Evolutionary conservation across 2,113 vertebrate genomes (phyloP), one percentile per base, ranked within the genome.

Genomic region (Alaudala cheleensis): DNA sequence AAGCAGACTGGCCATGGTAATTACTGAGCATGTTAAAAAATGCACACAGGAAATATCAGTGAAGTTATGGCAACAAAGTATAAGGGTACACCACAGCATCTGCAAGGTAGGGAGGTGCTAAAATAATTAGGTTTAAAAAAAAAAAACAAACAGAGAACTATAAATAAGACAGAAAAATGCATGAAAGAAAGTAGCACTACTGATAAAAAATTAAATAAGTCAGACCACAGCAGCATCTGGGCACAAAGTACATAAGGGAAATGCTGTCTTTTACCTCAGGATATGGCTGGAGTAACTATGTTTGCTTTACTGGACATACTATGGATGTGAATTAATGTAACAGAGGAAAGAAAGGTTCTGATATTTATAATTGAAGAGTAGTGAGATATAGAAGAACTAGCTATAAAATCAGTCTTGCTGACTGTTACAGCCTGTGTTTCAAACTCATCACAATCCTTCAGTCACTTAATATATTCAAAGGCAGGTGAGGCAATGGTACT

Each of bases 401-500:
- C 31, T 29, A 24, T 85, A 50, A 51, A 81, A 92, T 60, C 61
- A 49, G 71, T 86, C 50, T 74, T 91, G 33, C 72, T 69, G 49
- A 51, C 16, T 79, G 18, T 74, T 73, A 49, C 0, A 3, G 57
- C n/a, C 89, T 66, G 22, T 74, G 31, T 89, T 85, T 82, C 57
- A 90, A 88, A 85, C 49, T 92, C 58, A 77, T 84, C 37, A 13
- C 85, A 92, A 85, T 90, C 95, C 28, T 57, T 60, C 49, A 61
- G 86, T 91, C 86, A 64, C 37, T 96, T 91, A 92, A 78, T 82
- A 11, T 90, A 65, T 96, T 95, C 90, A 73, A 91, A 85, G 45
- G 88, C 70, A 92, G 95, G 64, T 86, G 79, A 97, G 61, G 70
- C 88, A 95, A 70, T 79, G 62, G 42, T 29, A 74, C 24, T 56